phyloP scores from a whole-genome alignment of 2,888 invertebrate species.

The Conops quadrifasciatus region DNA sequence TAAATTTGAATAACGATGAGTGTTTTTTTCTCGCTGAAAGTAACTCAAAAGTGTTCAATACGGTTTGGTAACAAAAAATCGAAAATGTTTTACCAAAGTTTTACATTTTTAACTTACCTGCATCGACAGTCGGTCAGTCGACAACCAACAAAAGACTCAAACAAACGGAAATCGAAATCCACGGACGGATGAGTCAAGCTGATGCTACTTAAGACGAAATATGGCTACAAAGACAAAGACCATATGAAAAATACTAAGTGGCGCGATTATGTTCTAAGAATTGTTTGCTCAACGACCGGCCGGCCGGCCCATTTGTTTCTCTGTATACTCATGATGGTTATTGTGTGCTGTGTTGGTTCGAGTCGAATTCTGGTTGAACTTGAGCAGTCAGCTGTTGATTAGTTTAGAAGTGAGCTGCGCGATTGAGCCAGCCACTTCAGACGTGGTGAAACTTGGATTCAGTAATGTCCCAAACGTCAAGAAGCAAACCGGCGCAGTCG shows the following conservation, averaged over 20 bases:
- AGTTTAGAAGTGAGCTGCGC: conserved; percentile 26
- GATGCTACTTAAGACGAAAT: background rate
- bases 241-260: background rate
- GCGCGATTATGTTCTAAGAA: conserved; percentile 37
- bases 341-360: conserved; percentile 1
- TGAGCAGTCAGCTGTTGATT: conserved; percentile 14
- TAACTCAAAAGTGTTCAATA: background rate
- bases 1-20: background rate
- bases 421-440: background rate
- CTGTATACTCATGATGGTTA: conserved; percentile 6
- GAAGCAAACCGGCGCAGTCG: conserved; percentile 21
- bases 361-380: conserved; percentile 4
- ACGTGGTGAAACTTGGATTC: conserved; percentile 22
- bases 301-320: background rate
- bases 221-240: background rate
- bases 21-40: background rate
- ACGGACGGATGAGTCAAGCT: background rate
- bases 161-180: conserved; percentile 15
- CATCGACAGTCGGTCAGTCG: conserved; percentile 29
- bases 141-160: conserved; percentile 35
- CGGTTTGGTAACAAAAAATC: too few relatives aligned
- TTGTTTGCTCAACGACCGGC: conserved; percentile 17
- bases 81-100: too few relatives aligned
- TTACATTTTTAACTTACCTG: conserved; percentile 38
- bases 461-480: conserved; percentile 37